Evolutionary conservation across 2,797 vertebrate genomes (phyloP).

Genomic region (Acipenser transmontanus): DNA sequence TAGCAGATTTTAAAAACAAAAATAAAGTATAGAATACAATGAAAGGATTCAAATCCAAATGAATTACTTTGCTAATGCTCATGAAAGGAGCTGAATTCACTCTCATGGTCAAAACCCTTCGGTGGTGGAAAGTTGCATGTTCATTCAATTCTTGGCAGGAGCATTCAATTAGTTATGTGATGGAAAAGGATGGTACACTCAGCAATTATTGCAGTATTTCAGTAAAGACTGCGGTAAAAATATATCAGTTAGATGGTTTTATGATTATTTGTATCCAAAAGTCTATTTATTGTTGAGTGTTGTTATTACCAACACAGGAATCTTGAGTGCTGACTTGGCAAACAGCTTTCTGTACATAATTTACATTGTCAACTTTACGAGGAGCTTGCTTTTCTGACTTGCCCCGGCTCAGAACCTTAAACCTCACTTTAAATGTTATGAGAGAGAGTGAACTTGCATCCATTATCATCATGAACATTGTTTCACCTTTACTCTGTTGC

Average conservation of each 20-base stretch:
- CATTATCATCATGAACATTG: background rate
- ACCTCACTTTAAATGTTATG: background rate
- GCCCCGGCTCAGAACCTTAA: background rate
- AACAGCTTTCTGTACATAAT: background rate
- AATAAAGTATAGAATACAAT: too few species aligned
- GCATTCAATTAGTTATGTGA: background rate
- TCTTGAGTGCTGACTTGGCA: background rate
- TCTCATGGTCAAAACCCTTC: too few species aligned
- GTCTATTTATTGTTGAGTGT: background rate
- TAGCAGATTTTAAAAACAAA: too few species aligned
- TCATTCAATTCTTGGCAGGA: background rate
- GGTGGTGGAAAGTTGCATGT: too few species aligned
- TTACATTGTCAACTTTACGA: background rate
- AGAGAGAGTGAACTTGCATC: background rate
- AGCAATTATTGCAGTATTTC: background rate
- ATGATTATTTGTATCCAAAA: background rate
- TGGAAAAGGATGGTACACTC: background rate
- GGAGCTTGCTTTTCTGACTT: background rate
- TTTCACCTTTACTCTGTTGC: background rate
- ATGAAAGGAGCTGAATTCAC: too few species aligned
- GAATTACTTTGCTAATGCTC: too few species aligned
- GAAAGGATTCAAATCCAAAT: too few species aligned
- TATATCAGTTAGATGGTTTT: background rate
- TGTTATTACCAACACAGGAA: background rate
- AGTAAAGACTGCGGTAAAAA: too few species aligned